Conservation (phyloP, 2,888 invertebrate species). For the Lochmaea capreae region DNA sequence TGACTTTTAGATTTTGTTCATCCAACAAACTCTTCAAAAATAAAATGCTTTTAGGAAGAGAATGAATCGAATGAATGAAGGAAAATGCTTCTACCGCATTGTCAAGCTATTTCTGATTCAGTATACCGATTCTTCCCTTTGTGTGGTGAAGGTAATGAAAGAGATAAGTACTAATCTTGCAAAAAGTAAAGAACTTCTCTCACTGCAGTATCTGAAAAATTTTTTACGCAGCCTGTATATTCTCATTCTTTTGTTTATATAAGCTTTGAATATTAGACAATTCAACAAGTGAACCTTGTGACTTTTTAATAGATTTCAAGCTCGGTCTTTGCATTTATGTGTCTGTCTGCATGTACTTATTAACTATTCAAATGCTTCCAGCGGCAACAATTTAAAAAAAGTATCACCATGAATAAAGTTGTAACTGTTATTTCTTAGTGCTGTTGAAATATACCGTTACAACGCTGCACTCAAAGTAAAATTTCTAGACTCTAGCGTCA, state of each 20-base stretch:
- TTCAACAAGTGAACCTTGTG: not conserved
- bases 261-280: not conserved
- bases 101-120: too few species aligned
- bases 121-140: too few species aligned
- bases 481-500: too few species aligned
- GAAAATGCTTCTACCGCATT: too few species aligned
- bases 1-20: too few species aligned
- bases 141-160: too few species aligned
- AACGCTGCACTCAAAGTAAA: not conserved
- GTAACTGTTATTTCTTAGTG: not conserved
- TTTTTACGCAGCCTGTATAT: not conserved
- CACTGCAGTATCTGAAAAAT: too few species aligned
- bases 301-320: not conserved
- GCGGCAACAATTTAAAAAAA: not conserved
- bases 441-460: not conserved
- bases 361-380: not conserved
- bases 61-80: too few species aligned
- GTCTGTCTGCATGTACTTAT: not conserved
- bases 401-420: not conserved
- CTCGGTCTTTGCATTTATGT: not conserved
- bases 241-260: not conserved
- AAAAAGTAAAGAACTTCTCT: not conserved
- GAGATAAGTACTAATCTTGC: too few species aligned
- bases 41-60: too few species aligned
- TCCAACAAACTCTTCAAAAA: too few species aligned